Percentiles rank a stretch among this genome's conserved stretches.
These are phyloP conservation scores for Villa cingulata DNA, from an alignment of 2,888 invertebrate species.

Conservation along the genomic window DNA sequence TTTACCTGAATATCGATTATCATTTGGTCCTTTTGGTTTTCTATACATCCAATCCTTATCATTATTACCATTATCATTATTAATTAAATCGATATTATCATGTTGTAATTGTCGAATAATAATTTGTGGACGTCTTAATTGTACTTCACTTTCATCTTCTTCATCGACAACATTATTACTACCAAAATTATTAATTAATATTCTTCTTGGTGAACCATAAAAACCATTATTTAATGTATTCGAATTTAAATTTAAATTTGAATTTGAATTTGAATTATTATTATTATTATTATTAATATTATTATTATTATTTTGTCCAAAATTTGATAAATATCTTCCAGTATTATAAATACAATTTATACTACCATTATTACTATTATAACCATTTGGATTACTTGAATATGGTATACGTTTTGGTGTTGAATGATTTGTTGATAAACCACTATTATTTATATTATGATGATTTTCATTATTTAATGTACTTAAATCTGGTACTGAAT, in stretches of 20 bases:
- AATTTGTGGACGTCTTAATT: slow-evolving; percentile 27
- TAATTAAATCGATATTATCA: slow-evolving; percentile 26
- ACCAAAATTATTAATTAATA: slow-evolving; percentile 32
- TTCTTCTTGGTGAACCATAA: slow-evolving; percentile 32
- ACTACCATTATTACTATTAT: slow-evolving; percentile 9
- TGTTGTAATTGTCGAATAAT: too few species aligned
- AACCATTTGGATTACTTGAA: slow-evolving; percentile 10
- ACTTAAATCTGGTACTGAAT: slow-evolving; percentile 35
- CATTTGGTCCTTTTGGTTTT: slow-evolving; percentile 33
- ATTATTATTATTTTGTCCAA: too few species aligned
- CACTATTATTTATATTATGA: slow-evolving; percentile 24
- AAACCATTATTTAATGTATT: slow-evolving; percentile 30
- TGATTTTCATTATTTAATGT: slow-evolving; percentile 33
- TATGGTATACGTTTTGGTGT: slow-evolving; percentile 34
- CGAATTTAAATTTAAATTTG: too few species aligned
- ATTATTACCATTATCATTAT: slow-evolving; percentile 30
- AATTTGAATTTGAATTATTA: too few species aligned
- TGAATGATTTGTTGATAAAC: slow-evolving; percentile 33
- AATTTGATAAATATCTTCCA: slow-evolving; percentile 30
- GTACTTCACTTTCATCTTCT: slow-evolving; percentile 32
- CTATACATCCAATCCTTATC: slow-evolving; percentile 34
- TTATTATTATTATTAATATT: too few species aligned
- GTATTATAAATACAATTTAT: slow-evolving; percentile 20
- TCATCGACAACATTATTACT: slow-evolving; percentile 33
- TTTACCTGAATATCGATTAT: slow-evolving; percentile 33